phyloP scores from a whole-genome alignment of 2,888 invertebrate species.

The Hyposoter didymator region DNA sequence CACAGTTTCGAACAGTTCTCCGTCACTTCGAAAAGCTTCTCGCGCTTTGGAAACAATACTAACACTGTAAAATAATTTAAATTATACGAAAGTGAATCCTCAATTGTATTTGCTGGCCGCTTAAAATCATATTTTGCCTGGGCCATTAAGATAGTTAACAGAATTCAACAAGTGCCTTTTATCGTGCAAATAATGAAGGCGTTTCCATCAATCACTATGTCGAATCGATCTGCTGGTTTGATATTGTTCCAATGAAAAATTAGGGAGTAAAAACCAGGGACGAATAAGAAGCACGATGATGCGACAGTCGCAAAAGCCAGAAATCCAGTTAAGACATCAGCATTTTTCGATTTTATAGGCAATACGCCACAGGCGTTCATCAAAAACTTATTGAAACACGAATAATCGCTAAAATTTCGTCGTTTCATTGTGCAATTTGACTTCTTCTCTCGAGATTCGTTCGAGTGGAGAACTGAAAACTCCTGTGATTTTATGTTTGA shows the following conservation, averaged over 20 bases:
- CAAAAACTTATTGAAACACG: slow-evolving; percentile 46
- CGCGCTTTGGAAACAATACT: slow-evolving; percentile 35
- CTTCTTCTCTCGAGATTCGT: background rate
- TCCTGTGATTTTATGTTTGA: background rate
- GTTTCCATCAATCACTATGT: slow-evolving; percentile 21
- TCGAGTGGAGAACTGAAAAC: background rate
- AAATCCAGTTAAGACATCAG: background rate
- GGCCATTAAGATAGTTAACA: background rate
- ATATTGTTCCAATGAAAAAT: slow-evolving; percentile 32
- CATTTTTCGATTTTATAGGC: slow-evolving; percentile 28
- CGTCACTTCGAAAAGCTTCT: slow-evolving; percentile 52
- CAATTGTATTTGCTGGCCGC: background rate
- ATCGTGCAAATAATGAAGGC: slow-evolving; percentile 25
- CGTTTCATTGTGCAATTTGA: slow-evolving; percentile 9
- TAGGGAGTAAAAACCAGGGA: slow-evolving; percentile 45
- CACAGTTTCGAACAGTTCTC: slow-evolving; percentile 67
- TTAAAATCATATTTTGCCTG: background rate
- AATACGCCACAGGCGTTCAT: slow-evolving; percentile 38
- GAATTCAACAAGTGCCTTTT: slow-evolving; percentile 43
- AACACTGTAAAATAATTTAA: slow-evolving; percentile 11
- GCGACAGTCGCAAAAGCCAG: slow-evolving; percentile 9
- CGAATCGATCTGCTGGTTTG: slow-evolving; percentile 1
- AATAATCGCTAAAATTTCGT: slow-evolving; percentile 44
- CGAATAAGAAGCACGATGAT: slow-evolving; percentile 23
- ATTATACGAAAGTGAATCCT: background rate